phyloP scores from a whole-genome alignment of 2,888 invertebrate species.

The Eumerus sabulonum region DNA sequence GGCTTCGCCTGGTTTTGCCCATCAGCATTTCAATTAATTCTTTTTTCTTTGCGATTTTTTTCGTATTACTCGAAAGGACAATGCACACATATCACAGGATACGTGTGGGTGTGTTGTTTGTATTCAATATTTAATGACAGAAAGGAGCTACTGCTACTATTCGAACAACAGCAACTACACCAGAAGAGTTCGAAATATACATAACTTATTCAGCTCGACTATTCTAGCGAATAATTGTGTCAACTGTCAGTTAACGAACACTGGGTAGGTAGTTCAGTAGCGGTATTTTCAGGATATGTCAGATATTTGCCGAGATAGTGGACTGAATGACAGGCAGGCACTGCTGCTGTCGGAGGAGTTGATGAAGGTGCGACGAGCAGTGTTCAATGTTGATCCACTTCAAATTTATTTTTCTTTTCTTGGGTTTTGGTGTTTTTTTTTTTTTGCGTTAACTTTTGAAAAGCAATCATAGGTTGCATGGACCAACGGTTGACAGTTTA shows the following conservation, averaged over 20 bases:
- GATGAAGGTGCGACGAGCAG: no score
- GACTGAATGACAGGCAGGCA: no score
- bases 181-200: conserved; percentile 10
- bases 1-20: conserved; percentile 29
- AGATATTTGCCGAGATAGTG: conserved; percentile 18
- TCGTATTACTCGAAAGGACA: conserved; percentile 48
- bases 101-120: conserved; percentile 45
- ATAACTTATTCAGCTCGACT: conserved; percentile 59
- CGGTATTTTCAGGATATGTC: conserved; percentile 55
- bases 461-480: no score
- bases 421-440: no score
- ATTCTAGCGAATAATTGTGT: conserved; percentile 65
- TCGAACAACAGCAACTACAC: conserved; percentile 9
- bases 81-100: conserved; percentile 38
- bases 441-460: no score
- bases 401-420: no score
- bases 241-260: conserved; percentile 67
- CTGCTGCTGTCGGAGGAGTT: no score
- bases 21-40: conserved; percentile 62
- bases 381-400: no score
- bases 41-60: conserved; percentile 45
- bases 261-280: conserved; percentile 22
- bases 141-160: conserved; percentile 21
- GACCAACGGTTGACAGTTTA: no score
- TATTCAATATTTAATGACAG: conserved; percentile 67